A percentile compares a stretch with the other conserved stretches of the same genome.
Conservation (phyloP, 1,140 invertebrate species). For the Metaphire vulgaris region DNA sequence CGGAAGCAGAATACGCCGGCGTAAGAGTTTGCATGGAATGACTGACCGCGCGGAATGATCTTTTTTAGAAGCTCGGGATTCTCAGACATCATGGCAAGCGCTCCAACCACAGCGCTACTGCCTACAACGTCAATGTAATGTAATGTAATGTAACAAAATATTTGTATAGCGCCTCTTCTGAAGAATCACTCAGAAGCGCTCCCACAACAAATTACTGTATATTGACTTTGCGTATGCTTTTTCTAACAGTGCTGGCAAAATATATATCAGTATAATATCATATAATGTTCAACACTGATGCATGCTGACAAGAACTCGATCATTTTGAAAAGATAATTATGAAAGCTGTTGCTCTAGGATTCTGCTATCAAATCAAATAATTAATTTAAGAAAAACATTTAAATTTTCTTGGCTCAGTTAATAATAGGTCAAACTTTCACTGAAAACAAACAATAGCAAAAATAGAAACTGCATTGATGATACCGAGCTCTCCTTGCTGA, state of each 20-base stretch:
- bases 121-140: not conserved
- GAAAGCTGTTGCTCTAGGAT: no score
- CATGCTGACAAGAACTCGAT: not conserved
- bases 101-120: not conserved
- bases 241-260: not conserved
- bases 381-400: no score
- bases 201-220: not conserved
- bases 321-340: not conserved
- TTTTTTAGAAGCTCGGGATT: not conserved
- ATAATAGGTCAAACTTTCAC: no score
- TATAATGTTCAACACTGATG: not conserved
- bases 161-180: not conserved
- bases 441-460: not conserved
- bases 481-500: not conserved
- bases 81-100: not conserved
- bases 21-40: not conserved
- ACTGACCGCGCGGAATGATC: not conserved
- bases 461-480: not conserved
- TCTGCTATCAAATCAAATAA: no score
- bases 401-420: no score
- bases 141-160: not conserved
- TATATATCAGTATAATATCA: not conserved
- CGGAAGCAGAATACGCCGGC: slow-evolving; percentile 56
- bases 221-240: no score
- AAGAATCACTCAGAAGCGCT: not conserved